phyloP scores from a whole-genome alignment of 2,888 invertebrate genomes.

The Subacronicta megacephala region DNA sequence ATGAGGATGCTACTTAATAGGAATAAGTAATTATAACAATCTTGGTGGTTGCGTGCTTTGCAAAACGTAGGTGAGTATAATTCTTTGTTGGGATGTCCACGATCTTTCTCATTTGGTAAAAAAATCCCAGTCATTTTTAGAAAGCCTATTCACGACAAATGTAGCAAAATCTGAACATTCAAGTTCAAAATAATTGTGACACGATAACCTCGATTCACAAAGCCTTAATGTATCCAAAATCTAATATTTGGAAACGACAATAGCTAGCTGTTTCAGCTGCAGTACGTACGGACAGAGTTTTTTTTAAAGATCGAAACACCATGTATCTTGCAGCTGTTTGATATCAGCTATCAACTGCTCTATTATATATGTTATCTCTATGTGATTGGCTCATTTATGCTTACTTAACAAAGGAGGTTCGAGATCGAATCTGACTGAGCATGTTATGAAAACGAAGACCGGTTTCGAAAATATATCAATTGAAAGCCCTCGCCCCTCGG shows the following conservation, averaged over 20 bases:
- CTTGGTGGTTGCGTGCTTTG: background rate
- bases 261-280: background rate
- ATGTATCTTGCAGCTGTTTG: background rate
- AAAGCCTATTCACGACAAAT: no score
- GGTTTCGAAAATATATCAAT: constrained; percentile 88
- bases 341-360: constrained; percentile 3
- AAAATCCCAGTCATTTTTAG: background rate
- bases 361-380: constrained; percentile 5
- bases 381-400: constrained; percentile 56
- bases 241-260: background rate
- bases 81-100: background rate
- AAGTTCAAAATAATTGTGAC: constrained; percentile 1
- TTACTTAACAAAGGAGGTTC: constrained; percentile 59
- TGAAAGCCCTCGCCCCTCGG: constrained; percentile 76
- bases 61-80: no score
- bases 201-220: background rate
- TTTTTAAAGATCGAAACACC: constrained; percentile 3
- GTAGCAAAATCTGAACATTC: background rate
- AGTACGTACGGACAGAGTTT: background rate
- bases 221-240: background rate
- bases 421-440: constrained; percentile 67
- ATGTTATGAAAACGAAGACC: constrained; percentile 86
- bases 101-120: background rate
- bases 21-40: no score
- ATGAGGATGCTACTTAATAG: no score